Percentiles rank a stretch among this genome's conserved stretches.
These are phyloP conservation scores for Brachionus rotundiformis DNA, from an alignment of 1,140 invertebrate species.

Conservation along the genomic window DNA sequence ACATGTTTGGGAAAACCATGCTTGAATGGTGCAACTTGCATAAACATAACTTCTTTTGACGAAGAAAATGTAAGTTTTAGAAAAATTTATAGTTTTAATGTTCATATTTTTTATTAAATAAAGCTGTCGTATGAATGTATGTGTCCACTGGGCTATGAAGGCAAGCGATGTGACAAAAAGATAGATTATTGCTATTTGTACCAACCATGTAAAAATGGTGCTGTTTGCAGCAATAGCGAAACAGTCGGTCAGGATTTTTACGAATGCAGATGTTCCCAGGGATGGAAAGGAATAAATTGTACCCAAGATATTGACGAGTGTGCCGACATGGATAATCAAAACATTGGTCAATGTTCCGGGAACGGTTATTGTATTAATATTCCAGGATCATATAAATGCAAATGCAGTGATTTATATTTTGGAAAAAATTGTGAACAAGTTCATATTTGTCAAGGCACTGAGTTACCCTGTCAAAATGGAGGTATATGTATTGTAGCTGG, in stretches of 20 bases:
- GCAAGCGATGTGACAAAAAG: conserved; percentile 59
- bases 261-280: conserved; percentile 34
- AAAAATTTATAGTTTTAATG: background rate
- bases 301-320: conserved; percentile 85
- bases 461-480: conserved; percentile 48
- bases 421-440: conserved; percentile 42
- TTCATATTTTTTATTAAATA: background rate
- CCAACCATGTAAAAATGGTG: conserved; percentile 52
- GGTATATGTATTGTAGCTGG: conserved; percentile 49
- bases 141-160: conserved; percentile 82
- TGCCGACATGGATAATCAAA: conserved; percentile 61
- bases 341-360: conserved; percentile 58
- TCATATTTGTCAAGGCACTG: background rate
- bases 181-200: conserved; percentile 46
- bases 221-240: conserved; percentile 30
- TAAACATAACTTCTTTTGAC: conserved; percentile 16
- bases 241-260: background rate
- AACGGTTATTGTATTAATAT: conserved; percentile 84
- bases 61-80: conserved; percentile 21
- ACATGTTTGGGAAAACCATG: conserved; percentile 62
- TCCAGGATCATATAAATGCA: conserved; percentile 80
- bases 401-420: conserved; percentile 57
- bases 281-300: conserved; percentile 51
- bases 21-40: conserved; percentile 57
- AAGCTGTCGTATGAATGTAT: conserved; percentile 72